Percentiles rank a stretch among this genome's conserved stretches.
These are phyloP conservation scores for Diadegma fenestrale DNA, from an alignment of 2,888 invertebrate species.

Conservation along the genomic window DNA sequence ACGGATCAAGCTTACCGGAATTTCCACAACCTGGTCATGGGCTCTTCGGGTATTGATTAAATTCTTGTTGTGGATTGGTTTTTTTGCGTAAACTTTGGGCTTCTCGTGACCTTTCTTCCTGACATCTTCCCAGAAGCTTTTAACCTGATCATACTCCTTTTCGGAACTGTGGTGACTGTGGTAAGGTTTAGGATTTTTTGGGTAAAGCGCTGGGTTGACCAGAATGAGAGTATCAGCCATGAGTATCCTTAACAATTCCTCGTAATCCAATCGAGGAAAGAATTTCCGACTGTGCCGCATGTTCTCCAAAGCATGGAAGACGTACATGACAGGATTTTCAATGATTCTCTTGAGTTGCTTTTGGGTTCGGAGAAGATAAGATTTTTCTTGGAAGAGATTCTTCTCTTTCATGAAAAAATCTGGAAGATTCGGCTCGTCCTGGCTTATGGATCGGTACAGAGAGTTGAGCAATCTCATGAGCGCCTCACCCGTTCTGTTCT, in stretches of 20 bases:
- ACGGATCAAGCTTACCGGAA: slow-evolving; percentile 75
- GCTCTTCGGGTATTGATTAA: slow-evolving; percentile 76
- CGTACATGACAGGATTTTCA: slow-evolving; percentile 90
- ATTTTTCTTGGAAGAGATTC: slow-evolving; percentile 90
- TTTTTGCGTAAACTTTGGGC: slow-evolving; percentile 55
- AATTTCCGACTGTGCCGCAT: slow-evolving; percentile 88
- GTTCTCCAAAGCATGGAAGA: slow-evolving; percentile 90
- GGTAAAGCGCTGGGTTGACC: slow-evolving; percentile 74
- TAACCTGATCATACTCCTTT: slow-evolving; percentile 56
- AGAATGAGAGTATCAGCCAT: slow-evolving; percentile 85
- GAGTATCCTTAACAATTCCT: slow-evolving; percentile 87
- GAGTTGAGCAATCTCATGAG: slow-evolving; percentile 88
- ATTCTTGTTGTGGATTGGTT: slow-evolving; percentile 72
- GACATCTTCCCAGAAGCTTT: slow-evolving; percentile 76
- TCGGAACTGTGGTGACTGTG: slow-evolving; percentile 20
- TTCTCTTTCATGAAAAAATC: slow-evolving; percentile 91
- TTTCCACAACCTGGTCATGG: slow-evolving; percentile 80
- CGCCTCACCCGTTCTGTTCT: slow-evolving; percentile 90
- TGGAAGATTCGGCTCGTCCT: slow-evolving; percentile 86
- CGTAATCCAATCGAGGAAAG: slow-evolving; percentile 88
- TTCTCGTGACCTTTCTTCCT: slow-evolving; percentile 68
- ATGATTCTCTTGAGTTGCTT: slow-evolving; percentile 89
- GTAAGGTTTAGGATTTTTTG: neutral
- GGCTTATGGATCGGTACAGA: slow-evolving; percentile 88
- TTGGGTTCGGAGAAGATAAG: slow-evolving; percentile 88